Evolutionary conservation across 2,888 invertebrate genomes (phyloP), one percentile per base, ranked within the genome.

Genomic region (Megaustenia siamemsis): DNA sequence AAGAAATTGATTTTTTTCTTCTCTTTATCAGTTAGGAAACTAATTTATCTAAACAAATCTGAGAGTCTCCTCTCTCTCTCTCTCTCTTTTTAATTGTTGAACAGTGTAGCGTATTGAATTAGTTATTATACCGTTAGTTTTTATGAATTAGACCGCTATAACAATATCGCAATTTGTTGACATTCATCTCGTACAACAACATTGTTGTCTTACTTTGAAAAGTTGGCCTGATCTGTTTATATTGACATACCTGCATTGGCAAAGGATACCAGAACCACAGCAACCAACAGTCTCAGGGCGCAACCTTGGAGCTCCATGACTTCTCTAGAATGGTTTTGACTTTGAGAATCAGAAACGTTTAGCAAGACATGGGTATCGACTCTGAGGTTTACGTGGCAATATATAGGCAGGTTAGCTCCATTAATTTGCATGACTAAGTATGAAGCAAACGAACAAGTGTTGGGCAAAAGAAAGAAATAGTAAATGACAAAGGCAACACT

Each of bases 161-260:
- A n/a, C n/a, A n/a, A n/a, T n/a, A n/a, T n/a, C n/a, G n/a, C n/a
- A n/a, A n/a, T n/a, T n/a, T n/a, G n/a, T n/a, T n/a, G n/a, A n/a
- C n/a, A n/a, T n/a, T n/a, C n/a, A n/a, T n/a, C n/a, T n/a, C n/a
- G n/a, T n/a, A n/a, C n/a, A n/a, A n/a, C n/a, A n/a, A n/a, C n/a
- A n/a, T n/a, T n/a, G n/a, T n/a, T n/a, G n/a, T n/a, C n/a, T n/a
- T n/a, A n/a, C n/a, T n/a, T n/a, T n/a, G n/a, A n/a, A n/a, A n/a
- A n/a, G n/a, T n/a, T n/a, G n/a, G n/a, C n/a, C 8, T 40, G 4
- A 10, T 71, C 4, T 2, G 21, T 12, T 45, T 15, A 73, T 1
- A 73, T 49, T 32, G 35, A 49, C 73, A 35, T 49, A 73, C 73
- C 73, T 32, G 73, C 49, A 32, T 32, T 73, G 2, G 73, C 32